Evolutionary conservation across 1,140 invertebrate species (phyloP), one percentile per base, ranked within the genome.

Genomic region (Stegodyphus dumicola): DNA sequence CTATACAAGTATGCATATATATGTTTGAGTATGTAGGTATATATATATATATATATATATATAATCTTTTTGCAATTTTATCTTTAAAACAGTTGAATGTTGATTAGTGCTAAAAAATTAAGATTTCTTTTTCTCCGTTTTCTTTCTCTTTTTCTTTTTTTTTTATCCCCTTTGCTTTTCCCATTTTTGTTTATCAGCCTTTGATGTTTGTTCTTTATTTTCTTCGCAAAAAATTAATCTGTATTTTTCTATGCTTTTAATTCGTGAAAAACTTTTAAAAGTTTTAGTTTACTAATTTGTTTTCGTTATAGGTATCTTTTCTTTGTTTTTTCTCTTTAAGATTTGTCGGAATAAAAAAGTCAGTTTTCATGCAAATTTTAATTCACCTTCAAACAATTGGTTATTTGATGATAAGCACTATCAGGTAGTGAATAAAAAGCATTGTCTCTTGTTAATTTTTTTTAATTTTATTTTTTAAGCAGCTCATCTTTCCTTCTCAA

Each of bases 331-430:
- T 66, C 33, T n/a, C 13, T 71, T 71, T 52, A 71, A 71, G 69
- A 71, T 71, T 71, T n/a, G 48, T 7, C 1, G 9, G 66, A 53
- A 67, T 7, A 9, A 9, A 17, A 64, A 77, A 70, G 52, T 79
- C 60, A 13, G 75, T 83, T 83, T 83, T 83, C 60, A 83, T 83
- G 80, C 71, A 83, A 83, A 83, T 83, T 74, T 66, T 67, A 66
- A 51, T 83, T 75, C 52, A 33, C 80, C 51, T 83, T 66, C 56
- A 54, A 75, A 64, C 60, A 83, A 75, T 60, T 60, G 54, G n/a
- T 11, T 73, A 51, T 52, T 83, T 83, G 56, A 83, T 83, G 54
- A 83, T 73, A 60, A 65, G 69, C 33, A n/a, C 49, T 56, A 66
- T 75, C 56, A 54, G 13, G 73, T 18, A 7, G 7, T 11, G 10